Base-by-base conservation (phyloP, 2,888 invertebrate genomes). In the Papilio gigon region DNA sequence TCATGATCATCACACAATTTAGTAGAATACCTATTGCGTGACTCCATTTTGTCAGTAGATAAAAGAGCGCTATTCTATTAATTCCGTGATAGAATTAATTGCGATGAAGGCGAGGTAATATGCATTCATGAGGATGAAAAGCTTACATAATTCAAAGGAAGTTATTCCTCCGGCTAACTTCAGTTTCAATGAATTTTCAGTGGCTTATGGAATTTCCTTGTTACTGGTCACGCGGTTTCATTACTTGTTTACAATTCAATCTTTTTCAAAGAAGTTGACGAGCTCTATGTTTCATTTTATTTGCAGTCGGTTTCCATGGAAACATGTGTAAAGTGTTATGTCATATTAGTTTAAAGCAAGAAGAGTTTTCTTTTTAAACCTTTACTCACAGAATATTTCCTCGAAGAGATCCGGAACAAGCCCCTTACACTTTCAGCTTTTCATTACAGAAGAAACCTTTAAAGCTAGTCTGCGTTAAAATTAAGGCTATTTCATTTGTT, bases 41-140 rank as follows among this genome's bases (percentile, higher is more conserved):
- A 50, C 25, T 12, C 8, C 11, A 44, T 47, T n/a, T 47, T 47
- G 22, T 47, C 11, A 4, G 22, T 6, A 35, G 8, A 35, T 11
- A 9, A 35, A 8, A n/a, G 47, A 12, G 1, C 12, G 8, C 6
- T 8, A 25, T 12, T 50, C 2, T 27, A n/a, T 27, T 53, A 25
- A 53, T n/a, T 27, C n/a, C 53, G n/a, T 40, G 40, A 53, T n/a
- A 6, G 27, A 27, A 53, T 27, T 50, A 50, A 50, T 50, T 50
- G 50, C 50, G 27, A 27, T n/a, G 8, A 50, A 47, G 12, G 47
- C n/a, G 4, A 30, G 30, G n/a, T 56, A 56, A 56, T 56, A 56
- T 56, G 30, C 30, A 56, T 56, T 56, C 53, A 30, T 56, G 53
- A 53, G 53, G n/a, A 27, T 53, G 53, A 56, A 27, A 27, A 27